Evolutionary conservation across 2,113 vertebrate species (phyloP).

Genomic region (Prietella phreatophila): DNA sequence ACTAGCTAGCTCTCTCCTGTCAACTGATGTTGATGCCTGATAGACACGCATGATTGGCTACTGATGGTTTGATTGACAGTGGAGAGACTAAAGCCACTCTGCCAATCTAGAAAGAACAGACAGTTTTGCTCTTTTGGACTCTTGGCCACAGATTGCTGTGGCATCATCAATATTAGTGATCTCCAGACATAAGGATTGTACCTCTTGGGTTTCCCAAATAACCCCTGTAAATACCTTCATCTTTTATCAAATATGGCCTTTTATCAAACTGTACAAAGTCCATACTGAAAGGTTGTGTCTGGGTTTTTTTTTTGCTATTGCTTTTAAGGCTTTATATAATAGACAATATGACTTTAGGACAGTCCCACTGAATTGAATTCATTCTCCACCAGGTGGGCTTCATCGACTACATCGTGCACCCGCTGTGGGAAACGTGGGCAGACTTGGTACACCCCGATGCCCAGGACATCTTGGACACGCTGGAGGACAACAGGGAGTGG

Average conservation of each 20-base stretch:
- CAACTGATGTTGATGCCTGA: not conserved
- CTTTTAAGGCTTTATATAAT: not conserved
- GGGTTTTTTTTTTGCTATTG: not conserved
- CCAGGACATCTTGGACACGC: conserved; percentile 95
- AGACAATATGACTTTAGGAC: not conserved
- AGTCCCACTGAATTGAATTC: not conserved
- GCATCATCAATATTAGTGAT: not conserved
- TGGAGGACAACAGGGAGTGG: conserved; percentile 99
- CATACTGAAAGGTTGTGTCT: not conserved
- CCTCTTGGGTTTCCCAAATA: not conserved
- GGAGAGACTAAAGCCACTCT: not conserved
- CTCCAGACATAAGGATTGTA: not conserved
- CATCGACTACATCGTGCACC: conserved; percentile 99
- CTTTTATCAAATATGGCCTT: not conserved
- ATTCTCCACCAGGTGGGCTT: conserved; percentile 84
- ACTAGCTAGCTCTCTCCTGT: not conserved
- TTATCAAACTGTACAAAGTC: not conserved
- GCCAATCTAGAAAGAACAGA: not conserved
- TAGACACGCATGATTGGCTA: not conserved
- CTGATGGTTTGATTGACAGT: not conserved
- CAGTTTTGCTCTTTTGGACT: not conserved
- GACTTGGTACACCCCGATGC: conserved; percentile 97
- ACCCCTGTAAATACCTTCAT: not conserved
- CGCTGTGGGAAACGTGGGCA: conserved; percentile 98
- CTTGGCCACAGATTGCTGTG: not conserved